Evolutionary conservation across 2,888 invertebrate species (phyloP).

Genomic region (Conus canariensis): DNA sequence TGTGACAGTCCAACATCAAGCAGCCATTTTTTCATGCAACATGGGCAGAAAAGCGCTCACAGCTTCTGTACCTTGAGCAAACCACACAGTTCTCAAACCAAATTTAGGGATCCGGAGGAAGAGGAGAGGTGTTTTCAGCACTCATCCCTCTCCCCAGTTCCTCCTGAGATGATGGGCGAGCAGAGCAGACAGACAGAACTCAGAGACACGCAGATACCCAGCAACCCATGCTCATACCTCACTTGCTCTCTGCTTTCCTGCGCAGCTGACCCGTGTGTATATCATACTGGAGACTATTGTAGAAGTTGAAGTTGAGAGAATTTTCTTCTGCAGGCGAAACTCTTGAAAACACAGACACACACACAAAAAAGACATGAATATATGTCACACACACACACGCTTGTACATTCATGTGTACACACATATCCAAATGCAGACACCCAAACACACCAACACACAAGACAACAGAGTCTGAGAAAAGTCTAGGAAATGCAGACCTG

Average conservation of each 20-base stretch:
- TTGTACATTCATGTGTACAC: background rate
- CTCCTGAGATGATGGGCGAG: too few species aligned
- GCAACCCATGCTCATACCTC: background rate
- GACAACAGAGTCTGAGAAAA: too few species aligned
- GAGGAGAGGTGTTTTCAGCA: too few species aligned
- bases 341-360: slow-evolving; percentile 23
- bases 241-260: slow-evolving; percentile 45
- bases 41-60: too few species aligned
- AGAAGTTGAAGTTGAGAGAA: slow-evolving; percentile 67
- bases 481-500: too few species aligned
- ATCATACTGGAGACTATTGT: slow-evolving; percentile 66
- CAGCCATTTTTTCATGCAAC: too few species aligned
- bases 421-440: background rate
- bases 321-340: slow-evolving; percentile 60
- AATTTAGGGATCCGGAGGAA: too few species aligned
- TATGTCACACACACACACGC: background rate
- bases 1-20: too few species aligned
- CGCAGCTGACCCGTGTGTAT: slow-evolving; percentile 57
- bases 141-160: too few species aligned
- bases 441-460: slow-evolving; percentile 28
- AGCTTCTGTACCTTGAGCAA: too few species aligned
- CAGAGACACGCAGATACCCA: background rate
- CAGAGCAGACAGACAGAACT: background rate
- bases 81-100: too few species aligned
- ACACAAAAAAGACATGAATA: background rate